phyloP scores from a whole-genome alignment of 2,888 invertebrate genomes.

The Athalia cordata region DNA sequence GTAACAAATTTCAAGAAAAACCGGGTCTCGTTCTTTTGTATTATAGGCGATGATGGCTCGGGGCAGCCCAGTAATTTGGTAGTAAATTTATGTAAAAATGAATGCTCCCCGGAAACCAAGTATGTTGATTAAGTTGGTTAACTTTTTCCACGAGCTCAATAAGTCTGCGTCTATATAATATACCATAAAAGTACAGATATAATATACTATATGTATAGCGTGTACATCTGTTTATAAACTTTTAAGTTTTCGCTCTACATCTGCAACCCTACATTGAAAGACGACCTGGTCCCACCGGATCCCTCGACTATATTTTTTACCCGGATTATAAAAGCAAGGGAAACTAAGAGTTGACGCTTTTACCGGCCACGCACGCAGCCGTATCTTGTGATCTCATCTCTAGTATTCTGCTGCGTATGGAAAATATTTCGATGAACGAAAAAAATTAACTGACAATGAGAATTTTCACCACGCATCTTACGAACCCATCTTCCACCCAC shows the following conservation, averaged over 20 bases:
- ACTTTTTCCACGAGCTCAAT: background rate
- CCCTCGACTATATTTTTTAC: conserved; percentile 14
- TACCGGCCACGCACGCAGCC: conserved; percentile 34
- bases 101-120: conserved; percentile 30
- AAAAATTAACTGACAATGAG: background rate
- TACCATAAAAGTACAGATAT: too few relatives aligned
- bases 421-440: conserved; percentile 24
- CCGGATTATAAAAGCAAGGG: conserved; percentile 35
- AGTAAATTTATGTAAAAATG: conserved; percentile 38
- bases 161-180: too few relatives aligned
- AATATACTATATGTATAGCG: too few relatives aligned
- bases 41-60: conserved; percentile 5
- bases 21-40: background rate
- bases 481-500: background rate
- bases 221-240: too few relatives aligned
- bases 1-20: background rate
- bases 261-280: conserved; percentile 17
- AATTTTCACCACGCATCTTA: background rate
- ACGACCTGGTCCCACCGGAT: conserved; percentile 21
- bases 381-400: conserved; percentile 9
- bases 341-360: conserved; percentile 33
- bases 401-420: conserved; percentile 5
- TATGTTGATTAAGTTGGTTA: conserved; percentile 33
- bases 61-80: background rate
- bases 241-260: too few relatives aligned